These are phyloP conservation scores for Heliangelus exortis DNA, from an alignment of 2,797 vertebrate species.

Conservation along the genomic window DNA sequence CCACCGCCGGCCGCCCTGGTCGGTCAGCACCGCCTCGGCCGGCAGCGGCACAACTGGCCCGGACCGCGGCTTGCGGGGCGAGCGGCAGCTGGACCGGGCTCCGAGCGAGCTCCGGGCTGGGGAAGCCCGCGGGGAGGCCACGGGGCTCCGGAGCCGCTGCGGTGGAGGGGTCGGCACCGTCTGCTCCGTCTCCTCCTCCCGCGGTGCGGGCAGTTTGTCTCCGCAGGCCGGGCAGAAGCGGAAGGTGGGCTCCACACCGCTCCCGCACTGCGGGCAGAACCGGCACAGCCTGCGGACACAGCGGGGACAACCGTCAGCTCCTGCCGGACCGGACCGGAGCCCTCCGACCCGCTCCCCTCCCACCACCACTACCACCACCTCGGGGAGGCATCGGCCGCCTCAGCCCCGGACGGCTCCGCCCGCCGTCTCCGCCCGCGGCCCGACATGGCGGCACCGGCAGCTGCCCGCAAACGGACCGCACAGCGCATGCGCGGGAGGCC, in stretches of 20 bases:
- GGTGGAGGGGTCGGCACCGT: neutral
- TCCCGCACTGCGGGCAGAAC: slow-evolving; percentile 90
- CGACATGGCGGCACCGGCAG: neutral
- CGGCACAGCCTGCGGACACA: slow-evolving; percentile 77
- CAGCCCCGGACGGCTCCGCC: neutral
- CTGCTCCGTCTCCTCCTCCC: neutral
- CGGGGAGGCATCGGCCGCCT: neutral
- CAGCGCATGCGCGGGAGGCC: neutral
- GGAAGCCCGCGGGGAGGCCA: neutral
- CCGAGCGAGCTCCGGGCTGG: neutral
- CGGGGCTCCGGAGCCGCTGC: neutral
- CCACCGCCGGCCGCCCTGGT: slow-evolving; percentile 83
- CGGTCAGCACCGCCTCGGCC: slow-evolving; percentile 79
- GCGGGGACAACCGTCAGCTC: neutral
- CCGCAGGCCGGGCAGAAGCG: slow-evolving; percentile 91
- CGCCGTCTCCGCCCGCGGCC: neutral
- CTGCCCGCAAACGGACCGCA: neutral
- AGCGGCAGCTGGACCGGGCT: neutral
- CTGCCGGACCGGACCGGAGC: no score
- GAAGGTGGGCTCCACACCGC: slow-evolving; percentile 79
- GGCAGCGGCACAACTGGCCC: slow-evolving; percentile 63
- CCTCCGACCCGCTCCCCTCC: neutral
- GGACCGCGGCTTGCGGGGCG: slow-evolving; percentile 14
- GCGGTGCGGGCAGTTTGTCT: slow-evolving; percentile 71
- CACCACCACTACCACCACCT: neutral